Conservation (phyloP, 1,140 invertebrate genomes). For the Cotesia glomerata region DNA sequence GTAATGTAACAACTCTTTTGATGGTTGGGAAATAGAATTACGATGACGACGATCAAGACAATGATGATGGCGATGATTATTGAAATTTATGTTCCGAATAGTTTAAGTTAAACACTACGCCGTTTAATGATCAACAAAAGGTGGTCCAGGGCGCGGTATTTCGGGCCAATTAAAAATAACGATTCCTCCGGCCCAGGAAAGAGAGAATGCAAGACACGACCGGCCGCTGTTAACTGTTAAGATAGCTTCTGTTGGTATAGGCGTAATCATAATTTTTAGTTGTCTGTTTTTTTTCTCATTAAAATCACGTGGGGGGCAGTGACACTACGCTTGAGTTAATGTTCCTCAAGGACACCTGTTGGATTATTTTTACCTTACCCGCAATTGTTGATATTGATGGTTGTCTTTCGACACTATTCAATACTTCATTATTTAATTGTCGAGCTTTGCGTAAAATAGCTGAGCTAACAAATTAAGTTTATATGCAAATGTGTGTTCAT, state of each 20-base stretch:
- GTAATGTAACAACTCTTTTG: too few species aligned
- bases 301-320: slow-evolving; percentile 1
- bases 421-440: too few species aligned
- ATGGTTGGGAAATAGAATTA: too few species aligned
- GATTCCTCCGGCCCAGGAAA: slow-evolving; percentile 22
- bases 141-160: slow-evolving; percentile 26
- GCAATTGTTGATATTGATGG: not conserved
- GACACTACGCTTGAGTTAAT: not conserved
- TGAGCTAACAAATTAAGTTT: too few species aligned
- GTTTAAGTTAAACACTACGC: not conserved
- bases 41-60: too few species aligned
- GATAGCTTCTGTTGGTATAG: slow-evolving; percentile 29
- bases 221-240: slow-evolving; percentile 12
- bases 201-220: slow-evolving; percentile 6
- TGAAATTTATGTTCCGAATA: too few species aligned
- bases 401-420: not conserved
- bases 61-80: too few species aligned
- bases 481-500: too few species aligned
- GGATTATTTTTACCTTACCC: not conserved
- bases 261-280: slow-evolving; percentile 45
- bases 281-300: slow-evolving; percentile 28
- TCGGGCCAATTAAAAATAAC: slow-evolving; percentile 38
- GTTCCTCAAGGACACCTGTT: slow-evolving; percentile 45
- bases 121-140: slow-evolving; percentile 3
- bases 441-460: too few species aligned